These are phyloP conservation scores for Aplochiton taeniatus DNA, from an alignment of 2,797 vertebrate genomes.

Conservation along the genomic window DNA sequence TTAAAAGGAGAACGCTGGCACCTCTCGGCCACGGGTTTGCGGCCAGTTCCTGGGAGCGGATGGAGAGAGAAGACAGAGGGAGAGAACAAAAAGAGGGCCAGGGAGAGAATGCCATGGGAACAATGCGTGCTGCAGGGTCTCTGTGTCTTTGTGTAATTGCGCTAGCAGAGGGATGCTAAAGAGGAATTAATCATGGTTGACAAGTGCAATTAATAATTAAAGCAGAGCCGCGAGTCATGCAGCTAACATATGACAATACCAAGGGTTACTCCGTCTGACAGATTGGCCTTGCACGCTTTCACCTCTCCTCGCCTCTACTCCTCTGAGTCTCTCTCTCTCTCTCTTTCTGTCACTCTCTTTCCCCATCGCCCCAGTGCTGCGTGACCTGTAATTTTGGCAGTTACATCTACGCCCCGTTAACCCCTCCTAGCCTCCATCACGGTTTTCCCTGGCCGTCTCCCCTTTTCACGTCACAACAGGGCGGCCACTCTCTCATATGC, in stretches of 20 bases:
- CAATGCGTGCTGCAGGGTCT: slow-evolving; percentile 76
- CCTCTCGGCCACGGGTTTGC: too few relatives aligned
- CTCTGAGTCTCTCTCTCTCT: slow-evolving; percentile 8
- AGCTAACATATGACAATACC: slow-evolving; percentile 80
- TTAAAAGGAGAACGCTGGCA: slow-evolving; percentile 24
- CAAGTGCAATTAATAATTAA: slow-evolving; percentile 93
- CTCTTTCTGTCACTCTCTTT: slow-evolving; percentile 50
- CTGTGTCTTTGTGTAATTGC: slow-evolving; percentile 76
- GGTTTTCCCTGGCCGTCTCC: slow-evolving; percentile 17
- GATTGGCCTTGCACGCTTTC: slow-evolving; percentile 38
- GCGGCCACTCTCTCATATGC: background rate
- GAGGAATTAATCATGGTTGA: slow-evolving; percentile 87
- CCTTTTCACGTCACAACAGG: slow-evolving; percentile 19
- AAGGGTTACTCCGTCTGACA: slow-evolving; percentile 76
- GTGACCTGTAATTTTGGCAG: slow-evolving; percentile 38
- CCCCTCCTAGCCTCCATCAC: slow-evolving; percentile 19
- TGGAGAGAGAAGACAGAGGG: background rate
- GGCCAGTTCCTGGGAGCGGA: background rate
- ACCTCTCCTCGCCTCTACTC: slow-evolving; percentile 30
- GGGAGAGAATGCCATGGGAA: slow-evolving; percentile 35
- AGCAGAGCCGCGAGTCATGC: slow-evolving; percentile 76
- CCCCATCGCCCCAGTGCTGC: slow-evolving; percentile 21
- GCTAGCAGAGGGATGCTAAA: slow-evolving; percentile 82
- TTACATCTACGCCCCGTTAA: slow-evolving; percentile 29
- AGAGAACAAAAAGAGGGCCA: background rate